Percentiles rank a stretch among this genome's conserved stretches.
Conservation (phyloP, 2,113 vertebrate species). For the Tringa solitaria region DNA sequence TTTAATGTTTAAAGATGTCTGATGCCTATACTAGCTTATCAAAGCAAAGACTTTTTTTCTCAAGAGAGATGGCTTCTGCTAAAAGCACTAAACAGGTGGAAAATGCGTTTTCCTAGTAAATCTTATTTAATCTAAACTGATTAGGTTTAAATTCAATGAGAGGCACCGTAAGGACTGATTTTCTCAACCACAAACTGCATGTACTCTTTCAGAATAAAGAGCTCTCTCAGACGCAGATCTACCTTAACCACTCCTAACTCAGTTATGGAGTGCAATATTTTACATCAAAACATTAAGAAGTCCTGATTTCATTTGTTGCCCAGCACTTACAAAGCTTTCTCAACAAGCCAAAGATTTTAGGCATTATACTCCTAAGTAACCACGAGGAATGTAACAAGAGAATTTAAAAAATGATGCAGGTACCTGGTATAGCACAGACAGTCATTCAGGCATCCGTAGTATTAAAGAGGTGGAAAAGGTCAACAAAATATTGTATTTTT, state of each 20-base stretch:
- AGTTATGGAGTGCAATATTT: neutral
- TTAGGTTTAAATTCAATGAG: neutral
- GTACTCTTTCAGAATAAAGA: neutral
- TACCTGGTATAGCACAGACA: neutral
- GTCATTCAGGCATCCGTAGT: neutral
- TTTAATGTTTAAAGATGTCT: conserved; percentile 18
- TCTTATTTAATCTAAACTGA: neutral
- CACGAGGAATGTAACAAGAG: neutral
- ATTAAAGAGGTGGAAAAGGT: neutral
- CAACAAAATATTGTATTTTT: neutral
- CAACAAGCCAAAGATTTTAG: neutral
- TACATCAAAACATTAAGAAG: neutral
- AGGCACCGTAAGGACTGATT: neutral
- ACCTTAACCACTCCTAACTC: neutral
- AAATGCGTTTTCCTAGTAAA: neutral
- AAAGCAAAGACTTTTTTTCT: neutral
- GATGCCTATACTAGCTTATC: neutral
- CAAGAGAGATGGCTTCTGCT: neutral
- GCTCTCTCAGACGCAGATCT: neutral
- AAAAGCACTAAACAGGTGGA: neutral
- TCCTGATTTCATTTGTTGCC: neutral
- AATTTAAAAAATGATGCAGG: neutral
- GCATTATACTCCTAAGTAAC: neutral
- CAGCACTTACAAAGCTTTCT: neutral
- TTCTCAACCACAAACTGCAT: neutral